Evolutionary conservation across 2,113 vertebrate species (phyloP), one percentile per base, ranked within the genome.

Genomic region (Phalacrocorax brasilianus): DNA sequence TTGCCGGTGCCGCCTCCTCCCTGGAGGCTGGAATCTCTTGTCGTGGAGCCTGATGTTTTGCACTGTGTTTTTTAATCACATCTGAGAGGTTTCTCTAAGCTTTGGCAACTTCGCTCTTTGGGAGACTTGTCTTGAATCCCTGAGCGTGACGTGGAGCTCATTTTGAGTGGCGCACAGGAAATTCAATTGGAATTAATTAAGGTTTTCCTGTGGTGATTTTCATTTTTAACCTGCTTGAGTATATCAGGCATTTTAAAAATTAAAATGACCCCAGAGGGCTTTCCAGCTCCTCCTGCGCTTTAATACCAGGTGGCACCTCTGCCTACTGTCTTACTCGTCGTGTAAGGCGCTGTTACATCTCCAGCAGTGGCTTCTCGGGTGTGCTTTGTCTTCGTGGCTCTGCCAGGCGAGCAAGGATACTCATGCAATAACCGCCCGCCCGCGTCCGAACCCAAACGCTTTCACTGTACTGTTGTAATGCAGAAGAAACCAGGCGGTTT

Each of bases 311-410:
- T 38, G 49, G 28, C 33, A 20, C 42, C 88, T 83, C 82, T 40
- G 12, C 5, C 40, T 45, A 0, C 65, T 55, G 53, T 24, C 58
- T 26, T 32, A 22, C 61, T 44, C 26, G 0, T 7, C 3, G 10
- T 33, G 28, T 40, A 8, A 28, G 90, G 71, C 59, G 59, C 11
- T 0, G 2, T 42, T 23, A 4, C 28, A 5, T 11, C 81, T 59
- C 52, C 81, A 40, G 72, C 56, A 4, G 23, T 11, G 59, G 30
- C 40, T 77, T 49, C 19, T 38, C 13, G 71, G 45, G 22, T 14
- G 50, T 8, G 53, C 55, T 88, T 76, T 47, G 59, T 38, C 26
- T 15, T 56, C 2, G 2, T 23, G 75, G 80, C 85, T 85, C 49
- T 47, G 84, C 58, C 67, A 4, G 2, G 42, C 4, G 30, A 53